Percentiles rank a stretch among this genome's conserved stretches.
Conservation (phyloP, 2,113 vertebrate genomes). For the Neofelis nebulosa region DNA sequence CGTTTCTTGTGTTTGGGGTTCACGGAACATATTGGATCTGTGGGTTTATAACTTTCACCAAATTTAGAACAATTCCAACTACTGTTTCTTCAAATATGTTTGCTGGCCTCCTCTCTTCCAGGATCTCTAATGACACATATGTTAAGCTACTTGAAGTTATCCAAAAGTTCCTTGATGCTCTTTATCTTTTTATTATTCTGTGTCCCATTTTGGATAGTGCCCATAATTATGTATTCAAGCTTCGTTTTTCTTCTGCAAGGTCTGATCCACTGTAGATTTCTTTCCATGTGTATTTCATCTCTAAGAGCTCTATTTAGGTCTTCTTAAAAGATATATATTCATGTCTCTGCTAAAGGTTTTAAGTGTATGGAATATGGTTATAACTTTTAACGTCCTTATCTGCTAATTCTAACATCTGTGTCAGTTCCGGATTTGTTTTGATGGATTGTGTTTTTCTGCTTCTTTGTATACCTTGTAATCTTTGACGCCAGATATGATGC, state of each 20-base stretch:
- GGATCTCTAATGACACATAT: not conserved
- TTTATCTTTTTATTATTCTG: not conserved
- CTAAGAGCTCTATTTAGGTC: too few relatives aligned
- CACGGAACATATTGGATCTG: not conserved
- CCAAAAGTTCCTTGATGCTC: not conserved
- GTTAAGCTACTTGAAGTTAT: not conserved
- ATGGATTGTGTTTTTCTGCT: not conserved
- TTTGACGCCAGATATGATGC: not conserved
- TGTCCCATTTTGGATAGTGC: not conserved
- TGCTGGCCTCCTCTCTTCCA: not conserved
- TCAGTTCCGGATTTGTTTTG: not conserved
- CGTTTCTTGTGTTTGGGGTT: not conserved
- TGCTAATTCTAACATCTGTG: not conserved
- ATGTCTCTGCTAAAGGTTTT: not conserved
- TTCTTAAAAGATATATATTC: not conserved
- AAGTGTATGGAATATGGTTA: not conserved
- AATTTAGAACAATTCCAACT: not conserved
- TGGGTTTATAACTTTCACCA: not conserved
- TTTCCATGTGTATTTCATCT: not conserved
- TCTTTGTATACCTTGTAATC: not conserved
- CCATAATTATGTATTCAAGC: not conserved
- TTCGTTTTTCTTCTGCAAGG: not conserved
- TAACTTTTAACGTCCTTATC: not conserved
- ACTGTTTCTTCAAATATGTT: not conserved
- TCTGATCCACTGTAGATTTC: not conserved